A percentile compares a stretch with the other conserved stretches of the same genome.
Evolutionary conservation across 1,140 invertebrate species (phyloP).

Genomic region (Dysdera silvatica): DNA sequence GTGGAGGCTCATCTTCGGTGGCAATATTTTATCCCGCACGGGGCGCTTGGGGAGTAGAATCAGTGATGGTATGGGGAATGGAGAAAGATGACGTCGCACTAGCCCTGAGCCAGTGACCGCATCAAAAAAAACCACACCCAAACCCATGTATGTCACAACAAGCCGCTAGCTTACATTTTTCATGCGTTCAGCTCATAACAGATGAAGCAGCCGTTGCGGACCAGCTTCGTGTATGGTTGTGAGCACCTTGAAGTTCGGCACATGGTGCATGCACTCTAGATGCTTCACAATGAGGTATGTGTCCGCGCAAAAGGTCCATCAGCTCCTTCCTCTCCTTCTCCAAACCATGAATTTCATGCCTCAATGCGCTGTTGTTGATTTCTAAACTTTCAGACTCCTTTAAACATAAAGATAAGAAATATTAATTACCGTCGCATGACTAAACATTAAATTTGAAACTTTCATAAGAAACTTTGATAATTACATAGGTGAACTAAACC

Average conservation of each 20-base stretch:
- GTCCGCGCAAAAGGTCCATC: slow-evolving; percentile 56
- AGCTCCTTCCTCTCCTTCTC: slow-evolving; percentile 62
- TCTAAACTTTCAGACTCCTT: slow-evolving; percentile 77
- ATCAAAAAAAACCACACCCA: slow-evolving; percentile 27
- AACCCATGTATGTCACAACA: slow-evolving; percentile 28
- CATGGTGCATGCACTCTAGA: neutral
- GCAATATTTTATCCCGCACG: neutral
- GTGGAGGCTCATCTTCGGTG: neutral
- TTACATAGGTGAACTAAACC: neutral
- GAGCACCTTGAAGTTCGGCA: neutral
- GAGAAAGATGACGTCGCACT: slow-evolving; percentile 21
- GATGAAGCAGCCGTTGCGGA: slow-evolving; percentile 1
- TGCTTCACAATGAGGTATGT: slow-evolving; percentile 15
- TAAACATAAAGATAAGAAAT: slow-evolving; percentile 12
- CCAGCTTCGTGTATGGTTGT: neutral
- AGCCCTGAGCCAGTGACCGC: slow-evolving; percentile 30
- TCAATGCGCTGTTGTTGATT: slow-evolving; percentile 75
- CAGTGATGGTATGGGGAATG: slow-evolving; percentile 2
- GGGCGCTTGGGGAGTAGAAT: neutral
- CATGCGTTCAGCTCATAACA: slow-evolving; percentile 7
- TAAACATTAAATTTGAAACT: neutral
- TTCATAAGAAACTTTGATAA: neutral
- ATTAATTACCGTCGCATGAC: neutral
- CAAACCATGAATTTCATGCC: slow-evolving; percentile 67
- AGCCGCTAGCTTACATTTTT: slow-evolving; percentile 22